Evolutionary conservation across 2,113 vertebrate genomes (phyloP), one percentile per base, ranked within the genome.

Genomic region (Pelodiscus sinensis): DNA sequence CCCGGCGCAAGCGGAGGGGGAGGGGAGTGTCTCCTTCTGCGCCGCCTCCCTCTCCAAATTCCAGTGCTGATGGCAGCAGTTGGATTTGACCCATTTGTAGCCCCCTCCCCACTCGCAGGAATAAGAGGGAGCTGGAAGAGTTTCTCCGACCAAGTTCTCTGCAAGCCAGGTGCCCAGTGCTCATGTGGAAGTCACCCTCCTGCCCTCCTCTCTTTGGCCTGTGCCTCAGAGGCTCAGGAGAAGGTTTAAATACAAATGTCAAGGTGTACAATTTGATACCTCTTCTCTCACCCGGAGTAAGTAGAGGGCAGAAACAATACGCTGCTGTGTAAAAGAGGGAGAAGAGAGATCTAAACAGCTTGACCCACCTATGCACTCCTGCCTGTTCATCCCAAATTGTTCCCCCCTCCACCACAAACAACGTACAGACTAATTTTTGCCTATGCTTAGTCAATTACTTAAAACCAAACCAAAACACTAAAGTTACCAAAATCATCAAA

Each of bases 381-480:
- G 65, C n/a, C 19, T 71, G 19, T 8, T 71, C 18, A 19, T 71
- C 51, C 84, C 25, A 35, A 4, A 31, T 54, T 71, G 51, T 54
- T 95, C 87, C 57, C 13, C 11, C 62, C 89, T 92, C 19, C 52
- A 31, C 56, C 29, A 29, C 77, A 38, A 75, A 91, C 15, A 19
- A 68, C 9, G 16, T 9, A n/a, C 14, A 21, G n/a, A 18, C 35
- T 73, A 58, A 38, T 79, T 16, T 58, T 79, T 71, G 44, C 35
- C 52, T 4, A 0, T 82, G 44, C 27, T 50, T n/a, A 2, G 55
- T 6, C 0, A 0, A 54, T 88, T 51, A 11, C 50, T 73, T 38
- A 77, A 58, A 75, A 27, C 12, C 11, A 62, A 58, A 79, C 95
- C 80, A 90, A 82, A 18, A 65, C 27, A 71, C 14, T 38, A 29